Evolutionary conservation across 2,113 vertebrate genomes (phyloP).

Genomic region (Grantiella picta): DNA sequence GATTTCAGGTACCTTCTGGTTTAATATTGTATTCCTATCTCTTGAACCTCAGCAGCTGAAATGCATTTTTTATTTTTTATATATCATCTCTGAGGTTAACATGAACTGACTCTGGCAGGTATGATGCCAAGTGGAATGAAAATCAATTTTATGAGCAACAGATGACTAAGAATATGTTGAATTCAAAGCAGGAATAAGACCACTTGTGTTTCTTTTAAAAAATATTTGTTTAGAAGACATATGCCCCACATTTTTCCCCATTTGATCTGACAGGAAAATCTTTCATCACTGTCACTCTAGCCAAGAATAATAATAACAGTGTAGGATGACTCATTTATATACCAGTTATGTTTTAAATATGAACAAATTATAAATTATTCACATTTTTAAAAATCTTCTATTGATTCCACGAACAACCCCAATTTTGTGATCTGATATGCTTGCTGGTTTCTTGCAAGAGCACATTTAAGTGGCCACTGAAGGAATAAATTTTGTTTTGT

Average conservation of each 20-base stretch:
- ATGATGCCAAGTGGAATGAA: slow-evolving; percentile 25
- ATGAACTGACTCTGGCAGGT: background rate
- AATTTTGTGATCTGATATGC: background rate
- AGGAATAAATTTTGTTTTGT: background rate
- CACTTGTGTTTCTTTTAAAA: background rate
- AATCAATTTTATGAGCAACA: slow-evolving; percentile 19
- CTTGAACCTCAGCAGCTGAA: background rate
- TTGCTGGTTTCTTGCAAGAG: background rate
- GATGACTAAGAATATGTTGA: slow-evolving; percentile 8
- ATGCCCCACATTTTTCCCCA: background rate
- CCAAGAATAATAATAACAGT: background rate
- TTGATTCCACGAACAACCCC: background rate
- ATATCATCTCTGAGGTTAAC: slow-evolving; percentile 11
- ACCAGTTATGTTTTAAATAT: background rate
- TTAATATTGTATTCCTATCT: background rate
- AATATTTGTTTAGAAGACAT: background rate
- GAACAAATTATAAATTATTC: background rate
- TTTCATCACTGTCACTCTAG: background rate
- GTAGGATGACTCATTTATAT: background rate
- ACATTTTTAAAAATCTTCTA: background rate
- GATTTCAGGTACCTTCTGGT: background rate
- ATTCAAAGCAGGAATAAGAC: background rate
- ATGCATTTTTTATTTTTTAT: background rate
- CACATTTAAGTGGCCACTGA: background rate
- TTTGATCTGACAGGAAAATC: background rate